Evolutionary conservation across 1,140 invertebrate species (phyloP).

Genomic region (Lutraria rhynchaena): DNA sequence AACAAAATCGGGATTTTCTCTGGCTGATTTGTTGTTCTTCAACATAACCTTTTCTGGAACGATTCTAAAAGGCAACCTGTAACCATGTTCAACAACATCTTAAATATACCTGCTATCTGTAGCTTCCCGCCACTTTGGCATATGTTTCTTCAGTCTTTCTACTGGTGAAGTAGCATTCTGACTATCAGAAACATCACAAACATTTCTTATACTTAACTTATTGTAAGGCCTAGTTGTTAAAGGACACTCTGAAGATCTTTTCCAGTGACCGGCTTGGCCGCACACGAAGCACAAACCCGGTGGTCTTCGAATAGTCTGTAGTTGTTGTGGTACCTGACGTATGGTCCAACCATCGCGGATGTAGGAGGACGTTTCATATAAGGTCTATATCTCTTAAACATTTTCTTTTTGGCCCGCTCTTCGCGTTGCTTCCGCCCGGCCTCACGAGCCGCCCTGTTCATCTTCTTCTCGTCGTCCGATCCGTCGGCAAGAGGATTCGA

Average conservation of each 20-base stretch:
- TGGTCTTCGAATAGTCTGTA: no score
- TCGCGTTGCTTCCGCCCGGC: background rate
- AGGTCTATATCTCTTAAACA: background rate
- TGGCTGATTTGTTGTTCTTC: background rate
- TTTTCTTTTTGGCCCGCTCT: background rate
- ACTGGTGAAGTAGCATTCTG: background rate
- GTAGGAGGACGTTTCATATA: background rate
- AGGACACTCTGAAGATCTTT: background rate
- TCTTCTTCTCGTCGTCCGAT: constrained; percentile 21
- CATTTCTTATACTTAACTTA: background rate
- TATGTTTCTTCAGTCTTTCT: background rate
- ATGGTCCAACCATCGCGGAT: background rate
- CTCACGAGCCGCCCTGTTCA: background rate
- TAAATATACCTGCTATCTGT: background rate
- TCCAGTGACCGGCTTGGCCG: background rate
- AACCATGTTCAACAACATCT: background rate
- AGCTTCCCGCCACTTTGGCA: background rate
- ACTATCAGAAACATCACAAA: background rate
- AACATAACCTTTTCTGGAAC: background rate
- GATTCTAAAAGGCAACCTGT: background rate
- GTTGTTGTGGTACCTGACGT: background rate
- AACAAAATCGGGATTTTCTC: constrained; percentile 10
- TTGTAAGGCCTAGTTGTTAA: background rate
- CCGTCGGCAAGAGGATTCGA: constrained; percentile 7
- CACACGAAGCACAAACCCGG: no score